These are phyloP conservation scores for Pilophorus perplexus DNA, from an alignment of 2,888 invertebrate genomes.

Conservation along the genomic window DNA sequence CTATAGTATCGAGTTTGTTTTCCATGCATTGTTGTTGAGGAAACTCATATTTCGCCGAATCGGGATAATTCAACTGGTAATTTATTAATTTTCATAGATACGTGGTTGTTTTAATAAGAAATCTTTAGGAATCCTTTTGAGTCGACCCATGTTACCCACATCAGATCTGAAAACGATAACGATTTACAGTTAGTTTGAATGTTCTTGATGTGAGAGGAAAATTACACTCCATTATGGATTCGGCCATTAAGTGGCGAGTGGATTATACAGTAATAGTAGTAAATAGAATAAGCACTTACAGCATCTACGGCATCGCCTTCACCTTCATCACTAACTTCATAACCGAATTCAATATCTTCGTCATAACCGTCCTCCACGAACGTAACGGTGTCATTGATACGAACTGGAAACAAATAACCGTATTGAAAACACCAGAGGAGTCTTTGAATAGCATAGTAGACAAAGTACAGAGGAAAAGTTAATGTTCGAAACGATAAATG, in stretches of 20 bases:
- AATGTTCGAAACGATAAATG: background rate
- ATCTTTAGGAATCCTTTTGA: conserved; percentile 28
- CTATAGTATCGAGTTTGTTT: background rate
- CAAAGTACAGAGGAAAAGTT: background rate
- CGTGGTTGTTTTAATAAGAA: conserved; percentile 12
- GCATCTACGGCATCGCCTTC: conserved; percentile 64
- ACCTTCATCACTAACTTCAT: conserved; percentile 88
- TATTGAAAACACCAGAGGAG: background rate
- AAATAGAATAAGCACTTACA: conserved; percentile 51
- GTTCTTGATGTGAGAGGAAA: background rate
- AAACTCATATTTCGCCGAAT: conserved; percentile 14
- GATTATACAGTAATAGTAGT: background rate
- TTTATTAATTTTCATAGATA: conserved; percentile 10
- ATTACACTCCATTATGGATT: no score
- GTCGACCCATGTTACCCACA: conserved; percentile 38
- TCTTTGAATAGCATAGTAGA: background rate
- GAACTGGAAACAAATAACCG: conserved; percentile 58
- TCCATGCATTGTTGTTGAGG: background rate
- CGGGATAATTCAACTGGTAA: conserved; percentile 16
- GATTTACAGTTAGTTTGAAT: background rate
- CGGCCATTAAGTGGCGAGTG: background rate
- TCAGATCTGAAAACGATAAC: conserved; percentile 36
- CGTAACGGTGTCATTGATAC: conserved; percentile 94
- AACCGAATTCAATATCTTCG: conserved; percentile 95
- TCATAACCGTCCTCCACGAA: conserved; percentile 93